Base-by-base conservation (phyloP, 2,797 vertebrate species). In the Tragopan temminckii region DNA sequence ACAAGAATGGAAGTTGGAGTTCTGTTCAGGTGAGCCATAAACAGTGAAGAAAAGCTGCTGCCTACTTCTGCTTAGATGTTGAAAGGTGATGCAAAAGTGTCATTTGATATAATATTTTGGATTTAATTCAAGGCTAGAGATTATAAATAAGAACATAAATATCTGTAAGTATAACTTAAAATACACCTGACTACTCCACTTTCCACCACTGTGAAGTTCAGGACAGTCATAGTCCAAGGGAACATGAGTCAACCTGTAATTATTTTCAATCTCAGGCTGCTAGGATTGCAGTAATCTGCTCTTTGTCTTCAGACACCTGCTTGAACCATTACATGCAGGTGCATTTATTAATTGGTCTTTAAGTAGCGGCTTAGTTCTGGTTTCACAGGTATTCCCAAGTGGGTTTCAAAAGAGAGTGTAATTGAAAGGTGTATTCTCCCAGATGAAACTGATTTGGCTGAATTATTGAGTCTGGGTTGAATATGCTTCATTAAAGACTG, bases 391-490 rank as follows among this genome's bases (percentile, higher is more conserved):
- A 16, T 67, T 83, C 40, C 24, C 48, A 68, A 66, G 19, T 0
- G 1, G 8, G 20, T 46, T 89, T 87, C 42, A 48, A 0, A 0
- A 62, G 12, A 8, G 9, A 15, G 7, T 21, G 20, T 75, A 43
- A 66, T 46, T 52, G 33, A 75, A 76, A 79, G 17, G n/a, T 77
- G 81, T 53, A 83, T 75, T 58, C n/a, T 36, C 3, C 0, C 0
- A 52, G 72, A 94, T 46, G 18, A 58, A 80, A 59, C 13, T 48
- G 36, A 38, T 77, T 85, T 40, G 84, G 23, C 23, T 90, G 57
- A 82, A 78, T 74, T 84, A n/a, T 67, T 80, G 45, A 9, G 85
- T 53, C 16, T 40, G 36, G 29, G 50, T 74, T 85, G 43, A 52
- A 80, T 87, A 88, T 87, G 20, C 25, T 45, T 17, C 53, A 20